Conservation (phyloP, 2,888 invertebrate genomes). For the Cephalotes varians region DNA sequence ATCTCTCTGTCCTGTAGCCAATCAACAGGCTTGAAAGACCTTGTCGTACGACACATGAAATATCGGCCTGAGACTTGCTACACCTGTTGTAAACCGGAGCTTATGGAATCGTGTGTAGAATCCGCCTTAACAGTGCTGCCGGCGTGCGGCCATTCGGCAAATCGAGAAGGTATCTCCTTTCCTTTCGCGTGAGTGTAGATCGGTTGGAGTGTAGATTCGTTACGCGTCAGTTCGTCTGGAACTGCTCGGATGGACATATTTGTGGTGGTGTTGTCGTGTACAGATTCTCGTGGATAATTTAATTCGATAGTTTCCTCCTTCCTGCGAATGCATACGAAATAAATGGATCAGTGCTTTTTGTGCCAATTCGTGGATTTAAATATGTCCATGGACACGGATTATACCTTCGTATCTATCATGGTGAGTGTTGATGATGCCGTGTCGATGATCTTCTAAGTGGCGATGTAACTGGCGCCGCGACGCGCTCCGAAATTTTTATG, state of each 20-base stretch:
- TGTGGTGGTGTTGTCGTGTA: background rate
- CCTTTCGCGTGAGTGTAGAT: too few species aligned
- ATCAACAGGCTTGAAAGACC: too few species aligned
- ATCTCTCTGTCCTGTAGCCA: too few species aligned
- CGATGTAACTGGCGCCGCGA: slow-evolving; percentile 1
- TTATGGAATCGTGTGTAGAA: too few species aligned
- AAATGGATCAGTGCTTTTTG: slow-evolving; percentile 40
- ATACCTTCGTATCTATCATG: slow-evolving; percentile 6
- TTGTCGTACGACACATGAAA: too few species aligned
- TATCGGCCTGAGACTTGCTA: too few species aligned
- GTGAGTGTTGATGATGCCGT: slow-evolving; percentile 21
- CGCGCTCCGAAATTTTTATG: slow-evolving; percentile 36
- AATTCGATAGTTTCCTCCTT: background rate
- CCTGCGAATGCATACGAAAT: background rate
- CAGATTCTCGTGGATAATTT: background rate
- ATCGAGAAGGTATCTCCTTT: too few species aligned
- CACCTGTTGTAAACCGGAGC: too few species aligned
- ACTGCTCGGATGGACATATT: background rate
- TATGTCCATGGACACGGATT: background rate
- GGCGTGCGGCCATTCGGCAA: too few species aligned
- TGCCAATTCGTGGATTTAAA: background rate
- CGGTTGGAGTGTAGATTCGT: background rate
- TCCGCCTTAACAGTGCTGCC: too few species aligned
- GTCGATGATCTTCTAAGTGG: slow-evolving; percentile 7
- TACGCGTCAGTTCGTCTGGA: slow-evolving; percentile 11